phyloP scores from a whole-genome alignment of 2,797 vertebrate genomes.

The Semotilus atromaculatus region DNA sequence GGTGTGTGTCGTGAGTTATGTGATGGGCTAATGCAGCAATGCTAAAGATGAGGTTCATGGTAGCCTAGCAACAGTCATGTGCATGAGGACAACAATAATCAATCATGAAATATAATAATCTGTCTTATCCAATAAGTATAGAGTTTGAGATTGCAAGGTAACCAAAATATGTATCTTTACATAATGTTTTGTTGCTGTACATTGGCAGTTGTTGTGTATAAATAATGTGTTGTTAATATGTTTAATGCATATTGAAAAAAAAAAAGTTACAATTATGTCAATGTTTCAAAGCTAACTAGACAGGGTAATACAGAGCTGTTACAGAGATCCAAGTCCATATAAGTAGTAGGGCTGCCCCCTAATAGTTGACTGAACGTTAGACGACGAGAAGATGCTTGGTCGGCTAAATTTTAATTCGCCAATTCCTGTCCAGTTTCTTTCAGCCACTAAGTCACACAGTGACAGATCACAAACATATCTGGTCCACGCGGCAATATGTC shows the following conservation, averaged over 20 bases:
- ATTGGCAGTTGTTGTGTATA: too few relatives aligned
- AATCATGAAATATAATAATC: not conserved
- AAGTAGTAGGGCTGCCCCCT: too few relatives aligned
- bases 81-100: not conserved
- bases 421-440: too few relatives aligned
- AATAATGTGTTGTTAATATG: not conserved
- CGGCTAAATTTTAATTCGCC: too few relatives aligned
- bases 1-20: conserved; percentile 3
- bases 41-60: not conserved
- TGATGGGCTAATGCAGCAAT: conserved; percentile 1
- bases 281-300: not conserved
- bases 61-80: not conserved
- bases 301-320: not conserved
- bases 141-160: not conserved
- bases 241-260: not conserved
- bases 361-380: too few relatives aligned
- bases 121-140: not conserved
- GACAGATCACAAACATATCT: too few relatives aligned
- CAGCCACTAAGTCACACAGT: too few relatives aligned
- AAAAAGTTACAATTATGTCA: not conserved
- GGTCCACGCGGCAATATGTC: too few relatives aligned
- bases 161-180: not conserved
- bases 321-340: not conserved
- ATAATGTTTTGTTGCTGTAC: not conserved
- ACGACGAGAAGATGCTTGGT: too few relatives aligned